Evolutionary conservation across 2,113 vertebrate species (phyloP).

Genomic region (Craseonycteris thonglongyai): DNA sequence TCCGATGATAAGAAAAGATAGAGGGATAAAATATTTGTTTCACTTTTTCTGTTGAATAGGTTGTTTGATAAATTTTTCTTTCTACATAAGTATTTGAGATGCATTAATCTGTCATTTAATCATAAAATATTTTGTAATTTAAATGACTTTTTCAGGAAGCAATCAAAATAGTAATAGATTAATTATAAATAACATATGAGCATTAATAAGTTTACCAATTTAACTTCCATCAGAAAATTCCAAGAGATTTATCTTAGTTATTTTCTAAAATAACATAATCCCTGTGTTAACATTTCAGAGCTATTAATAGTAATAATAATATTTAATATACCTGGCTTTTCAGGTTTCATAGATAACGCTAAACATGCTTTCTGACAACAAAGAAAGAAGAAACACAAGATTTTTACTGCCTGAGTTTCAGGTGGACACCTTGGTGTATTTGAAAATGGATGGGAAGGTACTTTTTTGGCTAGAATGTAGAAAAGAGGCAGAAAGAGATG

Average conservation of each 20-base stretch:
- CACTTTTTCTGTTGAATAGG: background rate
- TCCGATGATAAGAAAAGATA: background rate
- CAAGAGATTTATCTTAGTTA: background rate
- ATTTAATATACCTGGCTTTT: background rate
- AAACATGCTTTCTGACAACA: background rate
- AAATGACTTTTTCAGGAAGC: background rate
- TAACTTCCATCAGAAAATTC: background rate
- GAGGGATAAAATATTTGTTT: background rate
- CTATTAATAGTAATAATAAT: background rate
- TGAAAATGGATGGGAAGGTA: background rate
- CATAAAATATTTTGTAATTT: background rate
- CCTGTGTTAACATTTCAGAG: background rate
- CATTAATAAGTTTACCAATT: background rate
- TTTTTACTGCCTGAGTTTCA: background rate
- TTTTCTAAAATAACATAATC: slow-evolving; percentile 12
- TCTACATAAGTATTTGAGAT: background rate
- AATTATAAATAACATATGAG: background rate
- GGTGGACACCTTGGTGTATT: background rate
- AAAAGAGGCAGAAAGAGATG: background rate
- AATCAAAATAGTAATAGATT: background rate
- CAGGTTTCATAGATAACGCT: background rate
- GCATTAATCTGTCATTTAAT: background rate
- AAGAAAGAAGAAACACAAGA: background rate
- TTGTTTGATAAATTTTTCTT: background rate
- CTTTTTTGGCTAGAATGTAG: background rate